phyloP scores from a whole-genome alignment of 2,888 invertebrate genomes.

The Lamellibrachia columna region DNA sequence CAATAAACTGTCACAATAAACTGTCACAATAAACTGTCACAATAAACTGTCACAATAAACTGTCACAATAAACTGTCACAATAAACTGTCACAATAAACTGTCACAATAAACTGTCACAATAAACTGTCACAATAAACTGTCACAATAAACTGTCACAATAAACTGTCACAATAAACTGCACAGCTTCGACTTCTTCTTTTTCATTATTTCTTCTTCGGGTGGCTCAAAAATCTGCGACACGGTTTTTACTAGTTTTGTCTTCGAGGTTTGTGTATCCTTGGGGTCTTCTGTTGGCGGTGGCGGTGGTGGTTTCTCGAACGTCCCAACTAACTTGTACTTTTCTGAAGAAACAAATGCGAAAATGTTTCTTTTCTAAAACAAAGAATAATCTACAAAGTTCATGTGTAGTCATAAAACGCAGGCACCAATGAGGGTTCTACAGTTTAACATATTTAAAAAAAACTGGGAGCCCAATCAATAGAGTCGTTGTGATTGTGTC shows the following conservation, averaged over 20 bases:
- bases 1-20: neutral
- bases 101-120: neutral
- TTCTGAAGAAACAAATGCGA: neutral
- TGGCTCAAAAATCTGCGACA: neutral
- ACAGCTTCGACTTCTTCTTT: slow-evolving; percentile 6
- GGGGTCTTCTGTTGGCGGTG: neutral
- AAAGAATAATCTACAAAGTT: neutral
- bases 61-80: neutral
- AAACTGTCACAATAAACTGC: neutral
- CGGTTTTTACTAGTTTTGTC: neutral
- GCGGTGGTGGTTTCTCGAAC: neutral
- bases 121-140: neutral
- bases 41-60: neutral
- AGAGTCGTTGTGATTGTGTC: no score
- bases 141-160: no score
- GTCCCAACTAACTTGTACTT: neutral
- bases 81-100: neutral
- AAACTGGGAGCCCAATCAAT: no score
- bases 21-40: neutral
- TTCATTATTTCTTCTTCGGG: neutral
- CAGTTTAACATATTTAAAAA: neutral
- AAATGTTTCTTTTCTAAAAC: neutral
- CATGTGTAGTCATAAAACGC: neutral
- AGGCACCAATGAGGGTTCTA: neutral
- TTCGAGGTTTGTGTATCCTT: neutral